Evolutionary conservation across 1,140 invertebrate species (phyloP), one percentile per base, ranked within the genome.

Genomic region (Drosophila neocordata): DNA sequence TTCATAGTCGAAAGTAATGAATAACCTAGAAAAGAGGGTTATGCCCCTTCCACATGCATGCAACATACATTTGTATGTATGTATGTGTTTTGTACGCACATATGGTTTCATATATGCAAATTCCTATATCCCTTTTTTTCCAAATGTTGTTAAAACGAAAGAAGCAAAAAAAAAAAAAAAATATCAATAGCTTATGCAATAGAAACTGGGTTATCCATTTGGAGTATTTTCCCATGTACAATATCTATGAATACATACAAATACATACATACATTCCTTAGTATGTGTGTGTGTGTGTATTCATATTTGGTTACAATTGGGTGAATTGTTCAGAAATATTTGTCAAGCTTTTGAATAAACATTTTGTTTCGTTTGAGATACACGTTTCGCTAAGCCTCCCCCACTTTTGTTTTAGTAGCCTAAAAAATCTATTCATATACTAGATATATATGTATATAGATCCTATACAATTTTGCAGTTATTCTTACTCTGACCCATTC

Each of bases 121-220:
- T 48, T 48, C 41, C 41, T 48, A 48, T 48, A 20, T 18, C 41
- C 41, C 13, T 44, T 48, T 48, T 48, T 44, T 48, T 48, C n/a
- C 41, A 11, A 48, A 48, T 20, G 15, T 20, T 20, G 15, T 20
- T 4, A 18, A 20, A 48, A 44, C 38, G 13, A 44, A 44, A 44
- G 41, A 44, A 48, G 15, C 8, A 48, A 44, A 73, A 6, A 31
- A 31, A 31, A 24, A 24, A 31, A 31, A 31, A 31, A 31, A 73
- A 73, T 73, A 73, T 73, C 69, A 73, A 73, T 73, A 73, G 70
- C 63, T 55, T 59, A 66, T 37, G 34, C 71, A 73, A 52, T 41
- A 53, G 62, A 73, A 73, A 73, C 71, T 73, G 55, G 71, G 71
- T 73, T 73, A 73, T 66, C 70, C 70, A 73, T 59, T 65, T 59